Percentiles rank a stretch among this genome's conserved stretches.
These are phyloP conservation scores for Pinctada fucata DNA, from an alignment of 2,888 invertebrate species.

Conservation along the genomic window DNA sequence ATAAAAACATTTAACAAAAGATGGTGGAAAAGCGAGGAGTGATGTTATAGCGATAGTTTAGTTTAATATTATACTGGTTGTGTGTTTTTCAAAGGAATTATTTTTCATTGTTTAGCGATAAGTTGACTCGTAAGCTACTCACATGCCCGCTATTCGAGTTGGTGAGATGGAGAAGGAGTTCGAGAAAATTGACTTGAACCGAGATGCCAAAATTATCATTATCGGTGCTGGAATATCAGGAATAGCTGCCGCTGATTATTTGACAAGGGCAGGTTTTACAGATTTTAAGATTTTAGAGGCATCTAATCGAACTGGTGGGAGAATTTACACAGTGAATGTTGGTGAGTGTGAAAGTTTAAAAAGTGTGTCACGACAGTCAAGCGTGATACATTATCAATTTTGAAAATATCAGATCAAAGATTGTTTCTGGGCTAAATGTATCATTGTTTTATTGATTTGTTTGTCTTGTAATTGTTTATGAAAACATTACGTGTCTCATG, in stretches of 20 bases:
- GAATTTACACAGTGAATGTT: slow-evolving; percentile 74
- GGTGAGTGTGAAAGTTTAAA: slow-evolving; percentile 53
- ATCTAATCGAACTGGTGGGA: slow-evolving; percentile 72
- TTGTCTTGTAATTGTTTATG: not conserved
- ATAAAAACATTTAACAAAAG: slow-evolving; percentile 15
- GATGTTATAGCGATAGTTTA: no score
- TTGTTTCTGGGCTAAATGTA: not conserved
- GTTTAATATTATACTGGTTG: no score
- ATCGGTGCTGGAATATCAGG: slow-evolving; percentile 75
- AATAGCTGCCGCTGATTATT: slow-evolving; percentile 69
- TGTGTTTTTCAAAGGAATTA: no score
- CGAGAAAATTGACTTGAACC: slow-evolving; percentile 43
- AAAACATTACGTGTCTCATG: not conserved
- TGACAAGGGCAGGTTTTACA: slow-evolving; percentile 67
- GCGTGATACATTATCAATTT: slow-evolving; percentile 15
- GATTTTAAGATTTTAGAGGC: slow-evolving; percentile 74
- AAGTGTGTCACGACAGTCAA: slow-evolving; percentile 13
- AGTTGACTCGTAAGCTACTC: not conserved
- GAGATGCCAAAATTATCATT: slow-evolving; percentile 59
- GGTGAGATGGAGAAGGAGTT: slow-evolving; percentile 43
- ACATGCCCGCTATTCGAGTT: slow-evolving; percentile 1
- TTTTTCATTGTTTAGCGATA: no score
- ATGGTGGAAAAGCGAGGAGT: slow-evolving; percentile 17
- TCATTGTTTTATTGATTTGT: not conserved
- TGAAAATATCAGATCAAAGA: not conserved